A percentile compares a stretch with the other conserved stretches of the same genome.
phyloP scores from a whole-genome alignment of 2,888 invertebrate species.

The Pyrgus malvae region DNA sequence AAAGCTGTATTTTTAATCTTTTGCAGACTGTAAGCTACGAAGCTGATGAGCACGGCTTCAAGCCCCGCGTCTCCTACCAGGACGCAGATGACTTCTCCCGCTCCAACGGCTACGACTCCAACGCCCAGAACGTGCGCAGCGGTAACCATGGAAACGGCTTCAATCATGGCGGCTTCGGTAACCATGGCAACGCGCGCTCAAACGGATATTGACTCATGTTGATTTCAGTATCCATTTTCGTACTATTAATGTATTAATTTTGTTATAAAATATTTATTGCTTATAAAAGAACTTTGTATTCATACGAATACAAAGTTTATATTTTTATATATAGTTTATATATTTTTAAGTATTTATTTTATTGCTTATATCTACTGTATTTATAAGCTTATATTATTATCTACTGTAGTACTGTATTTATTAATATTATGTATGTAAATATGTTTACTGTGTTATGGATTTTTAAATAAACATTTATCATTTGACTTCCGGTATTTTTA shows the following conservation, averaged over 20 bases:
- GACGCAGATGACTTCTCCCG: slow-evolving; percentile 64
- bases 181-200: slow-evolving; percentile 36
- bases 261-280: slow-evolving; percentile 6
- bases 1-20: too few relatives aligned
- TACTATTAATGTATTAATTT: neutral
- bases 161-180: slow-evolving; percentile 36
- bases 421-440: too few relatives aligned
- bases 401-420: neutral
- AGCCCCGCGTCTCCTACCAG: slow-evolving; percentile 85
- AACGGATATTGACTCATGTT: slow-evolving; percentile 32
- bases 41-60: slow-evolving; percentile 86
- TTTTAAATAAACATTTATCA: neutral
- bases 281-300: too few relatives aligned
- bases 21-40: slow-evolving; percentile 85
- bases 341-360: neutral
- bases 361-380: neutral
- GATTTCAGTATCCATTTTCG: neutral
- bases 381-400: neutral
- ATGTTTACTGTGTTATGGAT: too few relatives aligned
- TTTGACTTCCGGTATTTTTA: neutral
- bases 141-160: slow-evolving; percentile 41
- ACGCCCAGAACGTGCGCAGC: slow-evolving; percentile 49
- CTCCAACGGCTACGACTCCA: slow-evolving; percentile 58
- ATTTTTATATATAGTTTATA: neutral
- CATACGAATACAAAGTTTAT: too few relatives aligned